Conservation (phyloP, 2,113 vertebrate species). For the Ginglymostoma cirratum region DNA sequence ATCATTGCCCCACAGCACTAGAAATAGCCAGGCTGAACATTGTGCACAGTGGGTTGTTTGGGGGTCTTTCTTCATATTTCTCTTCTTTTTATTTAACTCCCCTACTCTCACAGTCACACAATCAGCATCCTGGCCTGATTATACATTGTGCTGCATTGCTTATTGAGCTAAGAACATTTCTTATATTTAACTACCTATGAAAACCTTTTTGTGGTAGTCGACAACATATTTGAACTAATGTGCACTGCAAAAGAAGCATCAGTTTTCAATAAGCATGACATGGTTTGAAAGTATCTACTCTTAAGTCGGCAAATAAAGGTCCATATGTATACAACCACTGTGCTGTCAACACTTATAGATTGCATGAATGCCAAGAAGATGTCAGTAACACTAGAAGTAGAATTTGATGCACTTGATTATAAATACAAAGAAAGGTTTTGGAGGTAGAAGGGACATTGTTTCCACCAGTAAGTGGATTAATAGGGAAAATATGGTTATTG, state of each 20-base stretch:
- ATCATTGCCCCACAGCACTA: neutral
- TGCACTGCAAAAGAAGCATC: neutral
- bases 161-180: neutral
- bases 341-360: slow-evolving; percentile 41
- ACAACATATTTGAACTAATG: slow-evolving; percentile 16
- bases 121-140: neutral
- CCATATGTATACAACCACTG: slow-evolving; percentile 33
- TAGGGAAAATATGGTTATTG: slow-evolving; percentile 34
- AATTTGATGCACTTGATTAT: slow-evolving; percentile 39
- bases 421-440: slow-evolving; percentile 30
- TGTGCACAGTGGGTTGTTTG: neutral
- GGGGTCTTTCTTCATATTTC: neutral
- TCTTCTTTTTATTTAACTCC: neutral
- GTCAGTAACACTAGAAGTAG: slow-evolving; percentile 37
- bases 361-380: slow-evolving; percentile 41
- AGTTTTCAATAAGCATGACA: slow-evolving; percentile 7
- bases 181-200: slow-evolving; percentile 26
- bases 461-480: slow-evolving; percentile 39
- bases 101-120: neutral
- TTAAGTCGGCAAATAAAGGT: slow-evolving; percentile 33
- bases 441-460: slow-evolving; percentile 34
- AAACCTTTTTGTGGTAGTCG: neutral
- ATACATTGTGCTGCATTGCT: no score
- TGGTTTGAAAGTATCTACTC: slow-evolving; percentile 27
- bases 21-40: neutral